Evolutionary conservation across 1,140 invertebrate species (phyloP), one percentile per base, ranked within the genome.

Genomic region (Bombus waltoni): DNA sequence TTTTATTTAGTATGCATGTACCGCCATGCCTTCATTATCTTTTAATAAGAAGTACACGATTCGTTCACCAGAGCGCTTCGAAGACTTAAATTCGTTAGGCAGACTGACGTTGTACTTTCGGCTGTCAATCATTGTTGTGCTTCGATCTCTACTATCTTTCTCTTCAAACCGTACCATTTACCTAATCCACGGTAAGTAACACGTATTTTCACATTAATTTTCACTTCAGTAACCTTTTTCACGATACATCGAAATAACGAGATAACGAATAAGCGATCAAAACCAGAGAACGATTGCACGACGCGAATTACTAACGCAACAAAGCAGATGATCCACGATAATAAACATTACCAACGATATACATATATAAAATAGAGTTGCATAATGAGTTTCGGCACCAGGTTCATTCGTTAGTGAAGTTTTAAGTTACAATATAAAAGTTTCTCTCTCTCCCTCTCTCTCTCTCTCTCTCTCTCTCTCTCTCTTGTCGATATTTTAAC

Each of bases 61-160:
- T 57, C 44, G 82, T 75, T 88, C 88, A 65, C 85, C 85, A 89
- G 88, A 83, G 87, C 40, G 77, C 77, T 40, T 87, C 80, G 66
- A 35, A 42, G 44, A 44, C 70, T 73, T 59, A 73, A 76, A 87
- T 83, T 59, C 70, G 66, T 18, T 32, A 18, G 76, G 57, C 84
- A 68, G 72, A 70, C 80, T 74, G 68, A 84, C 81, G 66, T 62
- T 76, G 38, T 71, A 66, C 74, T 89, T 83, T 75, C 85, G 80
- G 71, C 35, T 85, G 84, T 74, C 57, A 28, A 81, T 73, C 70
- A 66, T 81, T 73, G 25, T 18, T 5, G 2, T 44, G 42, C 78
- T 2, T 38, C 65, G 53, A n/a, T 25, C 25, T 57, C 10, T 44
- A n/a, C 44, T 22, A 59, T 22, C 5, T 53, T 53, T 53, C 6